Evolutionary conservation across 2,113 vertebrate species (phyloP), one percentile per base, ranked within the genome.

Genomic region (Accipiter virgatus): DNA sequence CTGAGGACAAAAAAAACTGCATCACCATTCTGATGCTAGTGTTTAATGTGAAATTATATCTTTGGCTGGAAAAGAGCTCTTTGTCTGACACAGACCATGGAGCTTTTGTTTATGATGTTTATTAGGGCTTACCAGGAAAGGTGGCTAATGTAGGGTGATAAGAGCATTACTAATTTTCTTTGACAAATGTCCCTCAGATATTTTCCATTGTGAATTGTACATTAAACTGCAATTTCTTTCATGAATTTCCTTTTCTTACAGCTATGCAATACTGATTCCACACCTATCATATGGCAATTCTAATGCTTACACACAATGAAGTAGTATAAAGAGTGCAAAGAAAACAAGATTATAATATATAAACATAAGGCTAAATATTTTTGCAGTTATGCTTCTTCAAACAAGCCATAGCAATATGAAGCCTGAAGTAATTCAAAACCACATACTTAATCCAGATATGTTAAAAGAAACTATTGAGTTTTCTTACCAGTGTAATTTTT

Each of bases 281-380:
- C 45, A 86, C 53, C 75, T 63, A 63, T 88, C 67, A 58, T 47
- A 32, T 3, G 6, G 83, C 71, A 91, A 82, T 95, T 93, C 87
- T 80, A 94, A 75, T 77, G 66, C 65, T 92, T 27, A 75, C 8
- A 14, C 25, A 85, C 74, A 85, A 80, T 62, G 62, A 88, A 93
- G 40, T 27, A 61, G 31, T n/a, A 92, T 53, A 94, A 87, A 89
- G 40, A 70, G 26, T 31, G 67, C 42, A 95, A 92, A 90, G 88
- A 95, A 96, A 96, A 92, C 79, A 95, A 88, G 70, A 83, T 90
- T 87, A 85, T 72, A 92, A 88, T 93, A 95, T 95, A 95, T 92
- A 94, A 95, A 92, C 80, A 88, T 80, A 88, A 93, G 71, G 45
- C 36, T 93, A 83, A 92, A 88, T 83, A 90, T 86, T 93, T 95